Evolutionary conservation across 2,113 vertebrate species (phyloP).

Genomic region (Tautogolabrus adspersus): DNA sequence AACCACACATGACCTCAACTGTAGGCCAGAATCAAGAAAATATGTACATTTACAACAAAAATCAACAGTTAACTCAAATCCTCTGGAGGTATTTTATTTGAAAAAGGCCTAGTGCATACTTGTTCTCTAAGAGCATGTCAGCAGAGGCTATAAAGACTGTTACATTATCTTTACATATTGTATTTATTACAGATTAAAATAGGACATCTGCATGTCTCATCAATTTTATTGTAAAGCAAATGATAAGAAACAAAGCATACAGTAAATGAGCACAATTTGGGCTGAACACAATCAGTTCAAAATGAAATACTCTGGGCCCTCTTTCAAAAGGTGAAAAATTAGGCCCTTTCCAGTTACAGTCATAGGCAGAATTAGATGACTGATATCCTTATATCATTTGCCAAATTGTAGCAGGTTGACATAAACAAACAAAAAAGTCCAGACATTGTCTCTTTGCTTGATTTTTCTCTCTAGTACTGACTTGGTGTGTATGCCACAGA

Average conservation of each 20-base stretch:
- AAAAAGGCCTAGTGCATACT: constrained; percentile 48
- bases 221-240: neutral
- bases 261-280: neutral
- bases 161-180: neutral
- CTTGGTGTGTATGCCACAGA: constrained; percentile 73
- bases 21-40: constrained; percentile 33
- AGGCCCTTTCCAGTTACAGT: constrained; percentile 17
- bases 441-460: constrained; percentile 23
- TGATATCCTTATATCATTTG: neutral
- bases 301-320: neutral
- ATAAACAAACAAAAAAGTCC: constrained; percentile 1
- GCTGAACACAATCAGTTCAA: constrained; percentile 6
- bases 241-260: constrained; percentile 1
- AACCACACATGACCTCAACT: constrained; percentile 4
- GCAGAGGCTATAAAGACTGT: constrained; percentile 5
- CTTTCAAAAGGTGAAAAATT: constrained; percentile 37
- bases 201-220: neutral
- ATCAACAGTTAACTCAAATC: constrained; percentile 23
- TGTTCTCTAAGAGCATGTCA: constrained; percentile 39
- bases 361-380: neutral
- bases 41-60: constrained; percentile 40
- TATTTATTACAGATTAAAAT: neutral
- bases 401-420: constrained; percentile 1
- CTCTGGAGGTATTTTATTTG: constrained; percentile 8
- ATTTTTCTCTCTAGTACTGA: constrained; percentile 58